Evolutionary conservation across 2,888 invertebrate species (phyloP).

Genomic region (Harpalus rufipes): DNA sequence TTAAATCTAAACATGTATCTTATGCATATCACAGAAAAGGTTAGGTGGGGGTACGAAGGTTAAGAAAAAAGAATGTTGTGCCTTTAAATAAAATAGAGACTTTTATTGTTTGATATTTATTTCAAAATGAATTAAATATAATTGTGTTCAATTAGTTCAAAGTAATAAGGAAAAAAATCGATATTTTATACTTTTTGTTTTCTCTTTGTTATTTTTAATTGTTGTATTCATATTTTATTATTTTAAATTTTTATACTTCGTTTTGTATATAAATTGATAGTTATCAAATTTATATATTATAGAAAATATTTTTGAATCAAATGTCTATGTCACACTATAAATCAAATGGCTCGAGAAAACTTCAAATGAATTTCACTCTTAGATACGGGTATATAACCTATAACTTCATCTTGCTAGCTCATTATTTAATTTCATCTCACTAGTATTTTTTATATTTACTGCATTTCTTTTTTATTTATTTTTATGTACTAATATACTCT

Average conservation of each 20-base stretch:
- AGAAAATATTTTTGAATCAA: no score
- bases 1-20: constrained; percentile 48
- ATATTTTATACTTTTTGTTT: neutral
- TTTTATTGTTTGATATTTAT: constrained; percentile 8
- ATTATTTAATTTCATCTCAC: no score
- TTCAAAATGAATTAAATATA: constrained; percentile 15
- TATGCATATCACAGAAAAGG: constrained; percentile 58
- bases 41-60: constrained; percentile 23
- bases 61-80: constrained; percentile 23
- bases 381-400: no score
- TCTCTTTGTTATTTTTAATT: neutral
- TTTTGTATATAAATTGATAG: no score
- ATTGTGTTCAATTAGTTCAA: constrained; percentile 5
- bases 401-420: no score
- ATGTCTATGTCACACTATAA: no score
- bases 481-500: no score
- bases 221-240: neutral
- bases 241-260: neutral
- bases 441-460: no score
- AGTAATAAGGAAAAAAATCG: constrained; percentile 4
- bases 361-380: no score
- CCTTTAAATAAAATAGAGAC: constrained; percentile 2
- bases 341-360: no score
- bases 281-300: no score
- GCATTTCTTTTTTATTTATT: no score